These are phyloP conservation scores for Netelia fuscicornis DNA, from an alignment of 2,888 invertebrate species.

Conservation along the genomic window DNA sequence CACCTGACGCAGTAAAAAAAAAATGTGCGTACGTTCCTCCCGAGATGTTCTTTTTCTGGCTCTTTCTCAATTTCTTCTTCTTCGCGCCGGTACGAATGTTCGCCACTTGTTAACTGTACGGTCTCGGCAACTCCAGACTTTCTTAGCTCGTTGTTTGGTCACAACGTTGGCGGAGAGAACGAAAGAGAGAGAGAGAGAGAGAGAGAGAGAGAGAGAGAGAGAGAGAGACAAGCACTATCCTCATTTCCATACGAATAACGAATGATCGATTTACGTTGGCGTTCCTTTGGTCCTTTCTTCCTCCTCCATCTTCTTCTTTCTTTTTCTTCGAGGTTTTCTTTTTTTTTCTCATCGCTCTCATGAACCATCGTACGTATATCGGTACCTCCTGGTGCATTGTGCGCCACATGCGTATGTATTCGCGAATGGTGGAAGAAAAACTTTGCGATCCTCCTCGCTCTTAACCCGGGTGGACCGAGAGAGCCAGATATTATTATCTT, in stretches of 20 bases:
- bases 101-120: conserved; percentile 39
- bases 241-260: conserved; percentile 67
- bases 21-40: neutral
- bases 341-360: conserved; percentile 14
- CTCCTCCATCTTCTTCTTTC: conserved; percentile 8
- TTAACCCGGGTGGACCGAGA: conserved; percentile 19
- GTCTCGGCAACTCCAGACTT: conserved; percentile 39
- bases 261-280: conserved; percentile 63
- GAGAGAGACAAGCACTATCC: conserved; percentile 29
- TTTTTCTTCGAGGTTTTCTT: neutral
- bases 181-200: neutral
- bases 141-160: conserved; percentile 39
- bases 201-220: neutral
- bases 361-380: neutral
- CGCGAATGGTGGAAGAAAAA: conserved; percentile 41
- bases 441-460: conserved; percentile 26
- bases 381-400: conserved; percentile 21
- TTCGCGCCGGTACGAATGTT: conserved; percentile 41
- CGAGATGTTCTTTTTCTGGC: conserved; percentile 17
- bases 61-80: conserved; percentile 52
- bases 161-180: neutral
- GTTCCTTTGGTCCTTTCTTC: conserved; percentile 38
- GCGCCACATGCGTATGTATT: neutral
- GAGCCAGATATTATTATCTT: conserved; percentile 64
- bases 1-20: conserved; percentile 34